phyloP scores from a whole-genome alignment of 2,888 invertebrate species.

The Leptogaster cylindrica region DNA sequence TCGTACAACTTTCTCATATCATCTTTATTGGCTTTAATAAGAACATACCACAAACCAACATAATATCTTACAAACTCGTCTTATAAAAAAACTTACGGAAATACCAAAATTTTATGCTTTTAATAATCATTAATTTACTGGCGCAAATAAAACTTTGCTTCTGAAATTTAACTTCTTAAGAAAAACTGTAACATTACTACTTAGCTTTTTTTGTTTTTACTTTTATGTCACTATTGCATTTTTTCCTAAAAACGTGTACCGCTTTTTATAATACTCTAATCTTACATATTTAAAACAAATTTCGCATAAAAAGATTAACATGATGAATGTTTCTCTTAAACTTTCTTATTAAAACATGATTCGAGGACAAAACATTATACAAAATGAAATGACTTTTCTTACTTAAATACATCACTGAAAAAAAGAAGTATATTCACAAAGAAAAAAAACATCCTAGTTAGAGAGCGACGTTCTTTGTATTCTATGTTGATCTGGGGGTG shows the following conservation, averaged over 20 bases:
- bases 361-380: slow-evolving; percentile 26
- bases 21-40: too few relatives aligned
- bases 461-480: neutral
- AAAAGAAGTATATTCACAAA: neutral
- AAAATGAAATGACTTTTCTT: slow-evolving; percentile 6
- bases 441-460: neutral
- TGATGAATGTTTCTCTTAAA: neutral
- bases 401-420: slow-evolving; percentile 21
- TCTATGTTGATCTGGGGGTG: slow-evolving; percentile 2
- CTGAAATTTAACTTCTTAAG: slow-evolving; percentile 13
- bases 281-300: slow-evolving; percentile 34
- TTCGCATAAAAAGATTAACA: slow-evolving; percentile 22
- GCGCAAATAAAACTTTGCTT: slow-evolving; percentile 39
- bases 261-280: slow-evolving; percentile 15
- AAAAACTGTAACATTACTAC: slow-evolving; percentile 35
- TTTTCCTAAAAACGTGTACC: slow-evolving; percentile 12
- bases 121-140: slow-evolving; percentile 17
- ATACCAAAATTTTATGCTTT: slow-evolving; percentile 3
- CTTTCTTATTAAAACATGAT: slow-evolving; percentile 32
- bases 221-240: slow-evolving; percentile 7
- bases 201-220: too few relatives aligned
- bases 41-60: too few relatives aligned
- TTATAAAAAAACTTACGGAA: slow-evolving; percentile 3
- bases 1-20: too few relatives aligned
- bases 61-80: slow-evolving; percentile 8